Base-by-base conservation (phyloP, 2,888 invertebrate genomes). In the Lasioglossum pauxillum region DNA sequence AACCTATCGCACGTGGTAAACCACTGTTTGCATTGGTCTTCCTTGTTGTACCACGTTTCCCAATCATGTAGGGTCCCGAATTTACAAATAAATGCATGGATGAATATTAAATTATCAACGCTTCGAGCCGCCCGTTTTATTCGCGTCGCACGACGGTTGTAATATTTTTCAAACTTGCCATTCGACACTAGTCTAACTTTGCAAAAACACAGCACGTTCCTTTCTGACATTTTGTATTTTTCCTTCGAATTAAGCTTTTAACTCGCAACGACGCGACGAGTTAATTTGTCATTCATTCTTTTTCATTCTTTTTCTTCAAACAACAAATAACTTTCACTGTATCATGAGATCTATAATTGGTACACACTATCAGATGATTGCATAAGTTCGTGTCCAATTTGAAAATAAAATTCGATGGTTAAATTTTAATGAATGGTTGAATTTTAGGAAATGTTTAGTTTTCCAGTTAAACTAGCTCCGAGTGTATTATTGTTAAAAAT, bases 1-100 rank as follows among this genome's bases (percentile, higher is more conserved):
- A 91, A 88, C 87, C 86, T 76, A 84, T 85, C 83, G 79, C 84
- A 86, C 90, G 89, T 80, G 90, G 90, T 90, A 87, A 90, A 83
- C 89, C 89, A 82, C 89, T 82, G 88, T 90, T 80, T 84, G 90
- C 90, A 72, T 85, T 90, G 80, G 83, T 87, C 85, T 82, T 84
- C 80, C 80, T 72, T 79, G 82, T 79, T 82, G 41, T 60, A 76
- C 73, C 78, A 60, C 73, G 19, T 60, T 72, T 53, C 31, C 31
- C n/a, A 80, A 16, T 35, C 69, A 44, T 41, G 38, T 5, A 49
- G 64, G 75, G 78, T 35, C 64, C 41, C 27, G 72, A 83, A 78
- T 83, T 83, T 76, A 49, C 69, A 80, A 83, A 86, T 71, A 86
- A 57, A 57, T 35, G 38, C 5, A 7, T 2, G 49, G 16, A 72